Evolutionary conservation across 1,140 invertebrate species (phyloP).

Genomic region (Brachionus koreanus): DNA sequence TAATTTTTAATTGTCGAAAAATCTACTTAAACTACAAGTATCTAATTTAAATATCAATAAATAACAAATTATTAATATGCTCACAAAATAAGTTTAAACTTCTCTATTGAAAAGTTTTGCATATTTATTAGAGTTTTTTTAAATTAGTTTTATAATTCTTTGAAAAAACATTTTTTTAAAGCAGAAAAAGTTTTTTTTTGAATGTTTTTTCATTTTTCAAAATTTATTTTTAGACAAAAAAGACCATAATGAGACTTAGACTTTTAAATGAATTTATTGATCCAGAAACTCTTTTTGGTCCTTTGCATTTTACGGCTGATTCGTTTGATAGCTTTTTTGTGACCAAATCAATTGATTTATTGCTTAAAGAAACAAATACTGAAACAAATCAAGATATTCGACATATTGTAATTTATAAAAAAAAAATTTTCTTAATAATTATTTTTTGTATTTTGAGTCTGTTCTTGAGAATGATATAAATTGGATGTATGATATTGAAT

Average conservation of each 20-base stretch:
- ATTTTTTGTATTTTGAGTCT: neutral
- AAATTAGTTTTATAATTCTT: neutral
- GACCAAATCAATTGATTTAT: neutral
- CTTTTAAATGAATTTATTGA: neutral
- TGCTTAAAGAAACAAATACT: neutral
- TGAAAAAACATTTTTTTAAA: neutral
- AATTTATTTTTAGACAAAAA: neutral
- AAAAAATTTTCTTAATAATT: neutral
- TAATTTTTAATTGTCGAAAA: conserved; percentile 6
- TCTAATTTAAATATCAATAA: conserved; percentile 29
- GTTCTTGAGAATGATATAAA: neutral
- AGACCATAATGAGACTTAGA: neutral
- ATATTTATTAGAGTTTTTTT: neutral
- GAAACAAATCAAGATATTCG: neutral
- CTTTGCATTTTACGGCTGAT: neutral
- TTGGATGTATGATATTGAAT: conserved; percentile 31
- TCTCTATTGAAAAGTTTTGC: neutral
- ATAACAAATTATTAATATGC: conserved; percentile 10
- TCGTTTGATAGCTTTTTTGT: conserved; percentile 37
- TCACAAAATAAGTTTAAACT: neutral
- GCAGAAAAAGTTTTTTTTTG: neutral
- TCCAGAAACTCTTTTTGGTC: neutral
- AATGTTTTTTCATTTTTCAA: neutral
- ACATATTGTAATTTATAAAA: conserved; percentile 1
- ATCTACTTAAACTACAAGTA: neutral